A percentile compares a stretch with the other conserved stretches of the same genome.
These are phyloP conservation scores for Ciconia boyciana DNA, from an alignment of 2,113 vertebrate genomes.

Conservation along the genomic window DNA sequence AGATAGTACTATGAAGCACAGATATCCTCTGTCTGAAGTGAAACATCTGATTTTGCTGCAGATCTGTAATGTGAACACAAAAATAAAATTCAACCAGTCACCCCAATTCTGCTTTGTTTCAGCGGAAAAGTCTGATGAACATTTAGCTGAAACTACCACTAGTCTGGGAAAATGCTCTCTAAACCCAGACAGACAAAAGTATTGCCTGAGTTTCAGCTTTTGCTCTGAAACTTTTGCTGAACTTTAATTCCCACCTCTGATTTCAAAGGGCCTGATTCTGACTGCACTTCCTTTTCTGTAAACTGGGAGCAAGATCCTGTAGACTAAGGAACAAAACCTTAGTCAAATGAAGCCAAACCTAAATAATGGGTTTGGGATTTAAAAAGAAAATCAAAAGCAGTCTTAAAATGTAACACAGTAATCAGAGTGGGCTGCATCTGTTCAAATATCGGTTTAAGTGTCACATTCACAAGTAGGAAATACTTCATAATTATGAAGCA, in stretches of 20 bases:
- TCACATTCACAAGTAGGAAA: background rate
- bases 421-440: background rate
- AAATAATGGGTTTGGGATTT: background rate
- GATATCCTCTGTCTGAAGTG: background rate
- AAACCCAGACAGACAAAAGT: background rate
- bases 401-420: background rate
- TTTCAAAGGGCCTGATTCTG: background rate
- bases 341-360: background rate
- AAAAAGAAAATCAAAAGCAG: background rate
- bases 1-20: background rate
- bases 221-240: background rate
- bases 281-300: background rate
- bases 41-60: background rate
- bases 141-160: background rate
- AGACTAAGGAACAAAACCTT: background rate
- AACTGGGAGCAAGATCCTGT: background rate
- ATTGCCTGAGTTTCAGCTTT: background rate
- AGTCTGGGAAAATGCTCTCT: background rate
- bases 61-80: background rate
- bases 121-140: background rate
- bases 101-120: background rate
- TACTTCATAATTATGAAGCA: background rate
- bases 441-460: background rate
- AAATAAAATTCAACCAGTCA: background rate
- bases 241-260: background rate